A percentile compares a stretch with the other conserved stretches of the same genome.
These are phyloP conservation scores for Palythoa grandis DNA, from an alignment of 92 coral and sea anemone species.

Conservation along the genomic window DNA sequence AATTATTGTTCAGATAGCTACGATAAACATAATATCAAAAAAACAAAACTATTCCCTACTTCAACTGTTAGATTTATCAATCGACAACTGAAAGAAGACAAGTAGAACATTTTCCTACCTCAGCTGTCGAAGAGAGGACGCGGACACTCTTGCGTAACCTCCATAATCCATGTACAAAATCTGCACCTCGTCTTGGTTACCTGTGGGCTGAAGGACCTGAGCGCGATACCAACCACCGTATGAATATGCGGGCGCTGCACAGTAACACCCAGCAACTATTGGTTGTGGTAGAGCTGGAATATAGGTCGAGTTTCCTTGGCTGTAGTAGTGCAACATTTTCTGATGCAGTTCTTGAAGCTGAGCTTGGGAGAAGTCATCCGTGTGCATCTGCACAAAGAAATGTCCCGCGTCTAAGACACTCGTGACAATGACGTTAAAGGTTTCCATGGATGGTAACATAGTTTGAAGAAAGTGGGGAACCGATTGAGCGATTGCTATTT, in stretches of 20 bases:
- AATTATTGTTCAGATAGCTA: too few relatives aligned
- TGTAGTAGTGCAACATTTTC: slow-evolving; percentile 91
- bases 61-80: background rate
- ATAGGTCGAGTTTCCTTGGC: slow-evolving; percentile 76
- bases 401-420: slow-evolving; percentile 92
- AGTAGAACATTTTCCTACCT: slow-evolving; percentile 61
- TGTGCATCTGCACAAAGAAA: slow-evolving; percentile 87
- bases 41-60: too few relatives aligned
- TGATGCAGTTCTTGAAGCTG: slow-evolving; percentile 93
- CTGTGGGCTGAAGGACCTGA: slow-evolving; percentile 85
- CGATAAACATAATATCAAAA: too few relatives aligned
- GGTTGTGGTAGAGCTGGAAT: slow-evolving; percentile 77
- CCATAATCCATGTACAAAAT: slow-evolving; percentile 95
- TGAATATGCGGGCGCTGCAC: slow-evolving; percentile 90
- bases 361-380: slow-evolving; percentile 67
- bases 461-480: slow-evolving; percentile 68
- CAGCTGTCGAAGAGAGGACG: slow-evolving; percentile 79
- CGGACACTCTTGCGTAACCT: slow-evolving; percentile 84
- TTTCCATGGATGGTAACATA: slow-evolving; percentile 78
- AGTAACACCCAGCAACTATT: slow-evolving; percentile 81
- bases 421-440: slow-evolving; percentile 86
- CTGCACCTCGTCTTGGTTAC: slow-evolving; percentile 90
- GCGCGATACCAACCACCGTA: slow-evolving; percentile 95
- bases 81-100: background rate
- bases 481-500: slow-evolving; percentile 53